Conservation (phyloP, 2,888 invertebrate species). For the Eupeodes luniger region DNA sequence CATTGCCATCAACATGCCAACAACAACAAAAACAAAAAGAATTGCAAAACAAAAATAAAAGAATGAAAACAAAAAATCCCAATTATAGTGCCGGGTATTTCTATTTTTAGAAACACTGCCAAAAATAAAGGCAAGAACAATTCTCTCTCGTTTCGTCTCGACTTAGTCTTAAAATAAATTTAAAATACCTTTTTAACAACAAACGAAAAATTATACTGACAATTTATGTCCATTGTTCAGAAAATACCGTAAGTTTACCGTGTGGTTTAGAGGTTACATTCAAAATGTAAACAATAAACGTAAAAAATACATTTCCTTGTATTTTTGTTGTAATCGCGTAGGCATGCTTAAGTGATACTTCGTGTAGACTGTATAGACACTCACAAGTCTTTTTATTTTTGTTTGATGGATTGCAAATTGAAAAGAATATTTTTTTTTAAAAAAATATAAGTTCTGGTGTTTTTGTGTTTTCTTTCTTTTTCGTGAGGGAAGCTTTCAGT, state of each 20-base stretch:
- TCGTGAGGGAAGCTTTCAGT: not conserved
- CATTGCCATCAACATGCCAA: not conserved
- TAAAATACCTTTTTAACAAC: not conserved
- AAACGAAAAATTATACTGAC: not conserved
- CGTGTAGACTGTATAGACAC: not conserved
- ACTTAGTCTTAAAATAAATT: slow-evolving; percentile 20
- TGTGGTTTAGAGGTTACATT: slow-evolving; percentile 9
- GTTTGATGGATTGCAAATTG: slow-evolving; percentile 19
- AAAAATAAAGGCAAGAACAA: slow-evolving; percentile 23
- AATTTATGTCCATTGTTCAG: slow-evolving; percentile 43
- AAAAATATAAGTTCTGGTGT: too few relatives aligned
- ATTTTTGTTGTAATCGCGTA: not conserved
- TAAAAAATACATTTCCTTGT: slow-evolving; percentile 18
- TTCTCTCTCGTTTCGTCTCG: slow-evolving; percentile 9
- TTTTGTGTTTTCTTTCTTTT: not conserved
- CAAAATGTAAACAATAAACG: not conserved
- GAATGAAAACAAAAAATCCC: not conserved
- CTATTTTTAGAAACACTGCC: slow-evolving; percentile 24
- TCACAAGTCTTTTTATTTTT: not conserved
- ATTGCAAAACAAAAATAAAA: not conserved
- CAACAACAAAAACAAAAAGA: not conserved
- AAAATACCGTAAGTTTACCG: slow-evolving; percentile 8
- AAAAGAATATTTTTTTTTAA: not conserved
- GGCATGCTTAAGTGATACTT: too few relatives aligned
- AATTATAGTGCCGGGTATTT: slow-evolving; percentile 24